A percentile compares a stretch with the other conserved stretches of the same genome.
Evolutionary conservation across 2,797 vertebrate species (phyloP).

Genomic region (Danio jaintianensis): DNA sequence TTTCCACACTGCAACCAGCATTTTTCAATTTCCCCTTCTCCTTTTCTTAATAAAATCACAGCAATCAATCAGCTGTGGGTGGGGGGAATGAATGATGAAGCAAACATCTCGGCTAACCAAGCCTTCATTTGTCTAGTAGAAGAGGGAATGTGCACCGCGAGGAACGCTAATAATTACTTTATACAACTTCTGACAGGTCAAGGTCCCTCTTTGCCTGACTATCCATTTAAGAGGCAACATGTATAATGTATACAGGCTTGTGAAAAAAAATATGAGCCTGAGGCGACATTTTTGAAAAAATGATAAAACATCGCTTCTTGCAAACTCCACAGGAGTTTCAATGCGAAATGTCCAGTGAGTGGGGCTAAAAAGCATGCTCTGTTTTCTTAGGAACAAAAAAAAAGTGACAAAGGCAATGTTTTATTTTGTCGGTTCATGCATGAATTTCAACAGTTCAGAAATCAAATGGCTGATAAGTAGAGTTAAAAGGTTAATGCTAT

Average conservation of each 20-base stretch:
- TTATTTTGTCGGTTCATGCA: no score
- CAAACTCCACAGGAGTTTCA: no score
- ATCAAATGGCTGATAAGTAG: no score
- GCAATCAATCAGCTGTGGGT: conserved; percentile 80
- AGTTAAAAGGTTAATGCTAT: no score
- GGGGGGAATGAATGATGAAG: conserved; percentile 73
- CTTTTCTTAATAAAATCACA: conserved; percentile 82
- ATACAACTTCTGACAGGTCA: conserved; percentile 38
- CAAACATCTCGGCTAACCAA: conserved; percentile 76
- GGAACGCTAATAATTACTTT: conserved; percentile 30
- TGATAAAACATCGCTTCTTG: no score
- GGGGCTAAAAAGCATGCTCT: no score
- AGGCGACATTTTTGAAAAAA: no score
- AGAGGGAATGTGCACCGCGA: conserved; percentile 60
- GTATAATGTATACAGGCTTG: neutral
- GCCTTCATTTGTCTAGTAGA: conserved; percentile 79
- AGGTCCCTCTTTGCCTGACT: conserved; percentile 9
- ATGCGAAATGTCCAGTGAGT: no score
- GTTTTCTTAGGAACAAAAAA: no score
- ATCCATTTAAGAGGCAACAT: conserved; percentile 11
- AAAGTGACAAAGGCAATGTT: no score
- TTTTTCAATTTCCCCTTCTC: conserved; percentile 85
- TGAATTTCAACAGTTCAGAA: no score
- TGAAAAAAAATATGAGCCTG: no score
- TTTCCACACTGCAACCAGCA: conserved; percentile 80